Base-by-base conservation (phyloP, 1,140 invertebrate species). In the Apis cerana region DNA sequence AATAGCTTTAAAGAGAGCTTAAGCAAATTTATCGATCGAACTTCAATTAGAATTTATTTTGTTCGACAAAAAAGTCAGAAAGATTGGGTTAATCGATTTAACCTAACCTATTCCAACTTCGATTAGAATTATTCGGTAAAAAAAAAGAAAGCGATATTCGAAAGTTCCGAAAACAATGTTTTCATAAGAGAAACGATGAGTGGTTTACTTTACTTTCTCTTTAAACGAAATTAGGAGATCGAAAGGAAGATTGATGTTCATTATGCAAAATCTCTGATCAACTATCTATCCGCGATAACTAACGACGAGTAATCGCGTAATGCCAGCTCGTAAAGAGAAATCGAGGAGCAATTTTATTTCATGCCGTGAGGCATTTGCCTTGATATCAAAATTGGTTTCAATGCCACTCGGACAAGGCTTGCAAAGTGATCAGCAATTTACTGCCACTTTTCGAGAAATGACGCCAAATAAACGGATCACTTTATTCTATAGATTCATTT, bases 351-450 rank as follows among this genome's bases (percentile, higher is more conserved):
- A 43, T 62, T 70, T 82, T 77, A 27, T 58, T 48, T 17, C 71
- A 12, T 33, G 80, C 27, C 70, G 71, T 17, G 71, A 50, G 62
- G 52, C 54, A 68, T 17, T 75, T 43, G 71, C 80, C 75, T 82
- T 77, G 74, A 82, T 82, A 76, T 82, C 74, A 68, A 77, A 82
- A 82, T 82, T 82, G 65, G 74, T 77, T 77, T 62, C 74, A 82
- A 82, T 77, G 74, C 65, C 74, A 82, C 64, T 76, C 58, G 74
- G 74, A 56, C 80, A 77, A 68, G 65, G 50, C 50, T 82, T 15
- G 48, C 33, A n/a, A 54, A 82, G 65, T 69, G 65, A 77, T 65
- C 56, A 17, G 21, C 79, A 64, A 82, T 69, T 69, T 77, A 62
- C 43, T 13, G 17, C 19, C 74, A 82, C 56, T 82, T 77, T 82